Evolutionary conservation across 2,113 vertebrate species (phyloP), one percentile per base, ranked within the genome.

Genomic region (Edolisoma coerulescens): DNA sequence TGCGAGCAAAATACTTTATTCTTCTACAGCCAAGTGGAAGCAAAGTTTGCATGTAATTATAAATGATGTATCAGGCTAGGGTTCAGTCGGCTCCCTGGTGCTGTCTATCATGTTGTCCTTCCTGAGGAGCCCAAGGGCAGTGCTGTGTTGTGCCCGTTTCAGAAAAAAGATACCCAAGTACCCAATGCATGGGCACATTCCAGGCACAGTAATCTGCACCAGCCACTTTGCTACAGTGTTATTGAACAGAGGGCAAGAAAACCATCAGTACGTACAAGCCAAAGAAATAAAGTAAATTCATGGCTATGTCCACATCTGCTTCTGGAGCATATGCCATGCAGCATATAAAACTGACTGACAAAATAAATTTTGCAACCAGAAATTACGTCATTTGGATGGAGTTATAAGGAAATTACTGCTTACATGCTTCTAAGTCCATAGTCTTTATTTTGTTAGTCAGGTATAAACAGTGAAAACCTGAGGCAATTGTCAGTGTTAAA

Each of bases 101-200:
- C 16, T 71, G 7, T 49, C 45, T 53, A 15, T 53, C n/a, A 23
- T 1, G 0, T 14, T 61, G 24, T 59, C 42, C 28, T 74, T 67
- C 15, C 30, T 57, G 23, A 37, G 52, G 35, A 57, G 8, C 45
- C 67, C 21, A 56, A 78, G 39, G 17, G 21, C 22, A 88, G 42
- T 3, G 2, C 42, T 53, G 37, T 9, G 7, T 15, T 70, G 32
- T 24, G 9, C 14, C 13, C 6, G 4, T 52, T 60, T 53, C 39
- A 81, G 33, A 63, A 45, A 41, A 78, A 75, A 57, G 9, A 10
- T 24, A 17, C 21, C 6, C 16, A 53, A 87, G 7, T 16, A 37
- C 0, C 0, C 16, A 47, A 18, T 15, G 16, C 42, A 20, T 2
- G 3, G 37, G 5, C n/a, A 52, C 1, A 4, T 47, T 56, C 27